Percentiles rank a stretch among this genome's conserved stretches.
Conservation (phyloP, 2,797 vertebrate species). For the Benthosema pterotum region DNA sequence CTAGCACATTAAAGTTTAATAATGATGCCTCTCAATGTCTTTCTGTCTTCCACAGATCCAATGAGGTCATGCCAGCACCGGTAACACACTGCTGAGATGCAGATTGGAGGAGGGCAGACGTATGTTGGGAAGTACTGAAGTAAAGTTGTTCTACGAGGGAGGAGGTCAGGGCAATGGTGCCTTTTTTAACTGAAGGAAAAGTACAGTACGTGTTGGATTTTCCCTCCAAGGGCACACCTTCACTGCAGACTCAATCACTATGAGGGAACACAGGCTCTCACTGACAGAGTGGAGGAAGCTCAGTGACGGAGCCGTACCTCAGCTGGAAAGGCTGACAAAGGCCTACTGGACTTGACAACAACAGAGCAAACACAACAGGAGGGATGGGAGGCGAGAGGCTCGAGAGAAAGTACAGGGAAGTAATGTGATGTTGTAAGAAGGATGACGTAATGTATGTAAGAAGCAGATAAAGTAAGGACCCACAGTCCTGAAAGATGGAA, state of each 20-base stretch:
- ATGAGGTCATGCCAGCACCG: neutral
- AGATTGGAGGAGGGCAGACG: neutral
- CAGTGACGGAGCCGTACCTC: neutral
- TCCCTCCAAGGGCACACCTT: too few relatives aligned
- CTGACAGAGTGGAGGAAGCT: slow-evolving; percentile 13
- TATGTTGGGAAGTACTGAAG: neutral
- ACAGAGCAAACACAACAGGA: slow-evolving; percentile 5
- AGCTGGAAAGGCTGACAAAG: slow-evolving; percentile 32
- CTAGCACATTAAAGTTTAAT: too few relatives aligned
- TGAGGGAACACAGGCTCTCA: slow-evolving; percentile 20
- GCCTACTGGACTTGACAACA: slow-evolving; percentile 54
- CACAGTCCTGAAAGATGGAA: slow-evolving; percentile 4
- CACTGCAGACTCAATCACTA: slow-evolving; percentile 13
- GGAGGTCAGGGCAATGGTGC: neutral
- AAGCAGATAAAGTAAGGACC: neutral
- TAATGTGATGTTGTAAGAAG: slow-evolving; percentile 1
- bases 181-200: neutral
- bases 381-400: neutral
- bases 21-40: slow-evolving; percentile 18
- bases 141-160: neutral
- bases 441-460: neutral
- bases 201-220: neutral
- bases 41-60: slow-evolving; percentile 31
- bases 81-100: neutral
- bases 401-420: neutral